Evolutionary conservation across 2,113 vertebrate genomes (phyloP), one percentile per base, ranked within the genome.

Genomic region (Corynorhinus townsendii): DNA sequence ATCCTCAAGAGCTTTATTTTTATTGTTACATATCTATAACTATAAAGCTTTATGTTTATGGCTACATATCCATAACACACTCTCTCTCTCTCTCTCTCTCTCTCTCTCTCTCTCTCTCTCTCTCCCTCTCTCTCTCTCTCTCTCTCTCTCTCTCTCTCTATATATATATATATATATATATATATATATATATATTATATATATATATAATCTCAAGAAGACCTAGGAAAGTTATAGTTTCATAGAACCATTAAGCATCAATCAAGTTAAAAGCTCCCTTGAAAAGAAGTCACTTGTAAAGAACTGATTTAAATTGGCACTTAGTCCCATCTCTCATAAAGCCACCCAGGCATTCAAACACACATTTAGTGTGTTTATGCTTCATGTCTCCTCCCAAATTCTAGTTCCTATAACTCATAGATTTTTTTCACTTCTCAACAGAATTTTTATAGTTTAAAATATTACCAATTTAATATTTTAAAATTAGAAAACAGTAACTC

Each of bases 351-450:
- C 24, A 3, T 12, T 33, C 45, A 33, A 71, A 76, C 0, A 11
- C 49, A 28, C 1, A 7, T 26, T 35, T 10, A 1, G 8, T 4
- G 4, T 30, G 19, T 26, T 49, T 20, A 47, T 24, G 1, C 14
- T 33, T 43, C 7, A 0, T 30, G 8, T 47, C 75, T 73, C 20
- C 35, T 56, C 20, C 11, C 17, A 3, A 16, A 30, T 11, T 47
- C 40, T 77, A 45, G 5, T 4, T 43, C 54, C 54, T 1, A 7
- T 0, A 15, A 30, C 14, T 28, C 3, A 62, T 4, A 0, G 0
- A 24, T 4, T 62, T 86, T 86, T 54, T 43, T 75, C 14, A 69
- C 33, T 33, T 24, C 10, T 75, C 81, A 40, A 35, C 19, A 28
- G 43, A 40, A 76, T 5, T 7, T 5, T 43, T 7, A 54, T 22